Conservation (phyloP, 2,113 vertebrate species). For the Glaucidium brasilianum region DNA sequence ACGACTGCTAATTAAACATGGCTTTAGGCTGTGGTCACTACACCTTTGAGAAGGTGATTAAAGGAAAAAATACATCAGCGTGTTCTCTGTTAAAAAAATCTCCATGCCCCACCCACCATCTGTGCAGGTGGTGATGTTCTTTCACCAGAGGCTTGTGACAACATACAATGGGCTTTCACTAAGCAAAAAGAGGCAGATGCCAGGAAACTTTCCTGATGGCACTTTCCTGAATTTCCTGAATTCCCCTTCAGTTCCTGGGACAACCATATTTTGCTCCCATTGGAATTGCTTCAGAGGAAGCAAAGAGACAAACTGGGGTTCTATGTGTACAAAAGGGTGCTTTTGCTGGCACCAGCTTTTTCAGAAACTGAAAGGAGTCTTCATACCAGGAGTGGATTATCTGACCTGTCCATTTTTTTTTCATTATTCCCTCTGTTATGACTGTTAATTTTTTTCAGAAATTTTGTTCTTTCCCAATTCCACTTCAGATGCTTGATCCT, state of each 20-base stretch:
- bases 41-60: neutral
- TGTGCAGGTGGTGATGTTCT: neutral
- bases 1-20: neutral
- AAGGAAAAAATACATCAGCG: neutral
- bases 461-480: constrained; percentile 9
- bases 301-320: neutral
- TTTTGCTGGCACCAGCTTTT: neutral
- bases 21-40: neutral
- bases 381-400: neutral
- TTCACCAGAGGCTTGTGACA: neutral
- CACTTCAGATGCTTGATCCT: neutral
- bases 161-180: neutral
- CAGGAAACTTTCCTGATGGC: neutral
- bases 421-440: neutral
- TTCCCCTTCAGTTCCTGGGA: neutral
- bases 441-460: constrained; percentile 8
- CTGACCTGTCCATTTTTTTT: neutral
- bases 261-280: neutral
- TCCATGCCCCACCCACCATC: neutral
- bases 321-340: neutral
- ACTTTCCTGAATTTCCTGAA: too few relatives aligned
- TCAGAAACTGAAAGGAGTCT: neutral
- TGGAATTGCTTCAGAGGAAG: neutral
- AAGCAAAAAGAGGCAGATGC: neutral
- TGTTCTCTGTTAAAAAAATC: neutral